These are phyloP conservation scores for Nycticebus coucang DNA, from an alignment of 2,113 vertebrate genomes.

Conservation along the genomic window DNA sequence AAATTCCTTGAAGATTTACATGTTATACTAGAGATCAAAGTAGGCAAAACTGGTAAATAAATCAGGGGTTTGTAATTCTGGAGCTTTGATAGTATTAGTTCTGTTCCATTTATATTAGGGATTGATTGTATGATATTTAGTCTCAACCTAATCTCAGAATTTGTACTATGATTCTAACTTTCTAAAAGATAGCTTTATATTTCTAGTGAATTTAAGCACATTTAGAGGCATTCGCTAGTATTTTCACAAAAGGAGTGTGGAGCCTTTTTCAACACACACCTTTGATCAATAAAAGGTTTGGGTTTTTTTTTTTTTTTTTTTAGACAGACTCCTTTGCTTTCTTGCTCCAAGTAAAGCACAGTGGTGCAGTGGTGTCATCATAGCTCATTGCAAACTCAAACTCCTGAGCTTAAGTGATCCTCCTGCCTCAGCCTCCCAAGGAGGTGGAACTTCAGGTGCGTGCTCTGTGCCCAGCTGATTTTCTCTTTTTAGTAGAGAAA, in stretches of 20 bases:
- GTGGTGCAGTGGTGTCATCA: too few relatives aligned
- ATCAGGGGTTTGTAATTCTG: neutral
- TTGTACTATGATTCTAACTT: neutral
- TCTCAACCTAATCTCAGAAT: neutral
- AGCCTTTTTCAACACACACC: neutral
- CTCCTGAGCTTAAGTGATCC: too few relatives aligned
- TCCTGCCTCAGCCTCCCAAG: too few relatives aligned
- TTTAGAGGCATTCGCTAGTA: neutral
- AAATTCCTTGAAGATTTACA: slow-evolving; percentile 37
- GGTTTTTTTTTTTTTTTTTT: too few relatives aligned
- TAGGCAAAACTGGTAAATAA: neutral
- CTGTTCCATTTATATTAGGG: accelerated
- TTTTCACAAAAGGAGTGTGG: neutral
- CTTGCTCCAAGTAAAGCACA: too few relatives aligned
- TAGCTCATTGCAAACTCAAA: too few relatives aligned
- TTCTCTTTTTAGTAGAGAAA: too few relatives aligned
- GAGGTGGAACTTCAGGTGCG: too few relatives aligned
- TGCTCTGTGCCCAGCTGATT: too few relatives aligned
- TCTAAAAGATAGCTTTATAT: neutral
- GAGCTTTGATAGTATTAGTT: neutral
- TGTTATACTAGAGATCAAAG: neutral
- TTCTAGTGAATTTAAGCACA: neutral
- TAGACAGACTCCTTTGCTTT: too few relatives aligned
- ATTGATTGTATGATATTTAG: accelerated
- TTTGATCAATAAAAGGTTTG: neutral